Evolutionary conservation across 2,797 vertebrate species (phyloP), one percentile per base, ranked within the genome.

Genomic region (Spondyliosoma cantharus): DNA sequence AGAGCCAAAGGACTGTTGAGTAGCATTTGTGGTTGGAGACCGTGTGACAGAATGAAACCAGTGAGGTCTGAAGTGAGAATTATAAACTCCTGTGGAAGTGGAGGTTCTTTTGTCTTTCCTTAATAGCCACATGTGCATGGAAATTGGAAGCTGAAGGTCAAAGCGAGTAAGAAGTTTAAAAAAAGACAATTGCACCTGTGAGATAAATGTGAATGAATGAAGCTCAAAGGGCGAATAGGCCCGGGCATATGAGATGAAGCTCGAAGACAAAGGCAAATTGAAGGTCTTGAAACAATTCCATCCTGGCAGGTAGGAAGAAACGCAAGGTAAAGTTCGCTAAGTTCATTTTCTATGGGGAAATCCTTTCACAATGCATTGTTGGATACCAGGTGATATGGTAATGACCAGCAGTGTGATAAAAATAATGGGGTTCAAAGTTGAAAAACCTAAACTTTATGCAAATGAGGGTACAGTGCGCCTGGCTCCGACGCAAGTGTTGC

Each of bases 131-230:
- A 58, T 52, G 63, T 49, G 16, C 54, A 73, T 68, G 19, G 58
- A 84, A 83, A 85, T 67, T 52, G 49, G 32, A 80, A 64, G 46
- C 14, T 82, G 57, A 86, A 85, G 81, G 86, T 88, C 77, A 83
- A 29, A 72, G 14, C 71, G 50, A 80, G 48, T 85, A 60, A 73
- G 65, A 66, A 70, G 46, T 80, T 84, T 85, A 46, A 66, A 67
- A 72, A 17, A 66, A 69, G 42, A 67, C 61, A 66, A 78, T 73
- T 62, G 57, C 9, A 16, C 50, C n/a, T 13, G 11, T 45, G 45
- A 84, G 69, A 75, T 74, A 87, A 84, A 84, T 63, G 17, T 60
- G 48, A 74, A 29, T 73, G 64, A 75, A 69, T 45, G 54, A 52
- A 46, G 71, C 59, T 73, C 43, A 62, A 70, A 82, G 20, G 20